Percentiles rank a stretch among this genome's conserved stretches.
These are phyloP conservation scores for Nasua narica DNA, from an alignment of 2,797 vertebrate species.

Conservation along the genomic window DNA sequence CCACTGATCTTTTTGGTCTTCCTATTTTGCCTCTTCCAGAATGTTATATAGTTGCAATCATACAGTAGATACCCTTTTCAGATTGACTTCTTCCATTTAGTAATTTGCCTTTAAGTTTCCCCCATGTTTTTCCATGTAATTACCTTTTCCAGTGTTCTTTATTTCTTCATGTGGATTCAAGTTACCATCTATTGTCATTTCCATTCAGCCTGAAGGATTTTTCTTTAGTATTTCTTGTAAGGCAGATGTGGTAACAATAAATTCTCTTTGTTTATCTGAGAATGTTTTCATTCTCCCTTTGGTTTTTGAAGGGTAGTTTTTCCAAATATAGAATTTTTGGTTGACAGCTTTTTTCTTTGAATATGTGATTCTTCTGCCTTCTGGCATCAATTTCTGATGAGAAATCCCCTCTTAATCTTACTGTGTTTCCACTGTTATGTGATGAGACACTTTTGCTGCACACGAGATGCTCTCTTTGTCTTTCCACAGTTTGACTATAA, in stretches of 20 bases:
- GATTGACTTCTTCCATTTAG: background rate
- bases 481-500: background rate
- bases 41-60: background rate
- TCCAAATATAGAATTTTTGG: background rate
- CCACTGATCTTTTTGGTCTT: background rate
- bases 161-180: background rate
- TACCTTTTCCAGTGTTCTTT: background rate
- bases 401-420: background rate
- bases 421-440: background rate
- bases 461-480: background rate
- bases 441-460: background rate
- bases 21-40: background rate
- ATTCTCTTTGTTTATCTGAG: background rate
- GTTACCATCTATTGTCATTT: background rate
- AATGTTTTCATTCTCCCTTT: background rate
- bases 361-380: background rate
- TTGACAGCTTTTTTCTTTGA: background rate
- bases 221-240: background rate
- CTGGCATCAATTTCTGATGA: background rate
- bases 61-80: background rate
- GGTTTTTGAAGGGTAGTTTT: background rate
- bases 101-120: background rate
- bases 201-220: background rate
- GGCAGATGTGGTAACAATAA: no score
- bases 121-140: background rate